phyloP scores from a whole-genome alignment of 1,140 invertebrate species.

The Cotesia chilonis region DNA sequence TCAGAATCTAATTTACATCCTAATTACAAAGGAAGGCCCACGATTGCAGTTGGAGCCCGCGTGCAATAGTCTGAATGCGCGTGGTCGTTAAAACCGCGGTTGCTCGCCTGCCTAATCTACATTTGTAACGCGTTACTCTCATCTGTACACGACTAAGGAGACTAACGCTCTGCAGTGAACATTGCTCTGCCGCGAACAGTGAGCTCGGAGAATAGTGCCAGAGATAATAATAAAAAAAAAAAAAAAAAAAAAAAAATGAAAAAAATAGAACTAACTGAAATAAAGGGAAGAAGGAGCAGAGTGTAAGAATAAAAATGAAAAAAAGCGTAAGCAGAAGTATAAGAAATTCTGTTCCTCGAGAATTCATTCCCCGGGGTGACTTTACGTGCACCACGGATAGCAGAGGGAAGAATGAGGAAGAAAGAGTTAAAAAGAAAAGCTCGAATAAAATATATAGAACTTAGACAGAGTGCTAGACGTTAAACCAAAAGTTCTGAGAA shows the following conservation, averaged over 20 bases:
- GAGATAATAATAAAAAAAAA: too few species aligned
- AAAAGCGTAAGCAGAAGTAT: neutral
- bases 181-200: neutral
- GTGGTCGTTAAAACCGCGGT: slow-evolving; percentile 44
- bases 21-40: slow-evolving; percentile 47
- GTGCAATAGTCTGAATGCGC: slow-evolving; percentile 39
- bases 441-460: slow-evolving; percentile 14
- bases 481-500: neutral
- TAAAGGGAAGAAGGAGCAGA: slow-evolving; percentile 26
- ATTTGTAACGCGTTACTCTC: slow-evolving; percentile 45
- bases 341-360: slow-evolving; percentile 12
- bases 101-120: slow-evolving; percentile 49
- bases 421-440: slow-evolving; percentile 22
- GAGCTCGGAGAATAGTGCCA: neutral
- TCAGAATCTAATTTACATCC: slow-evolving; percentile 57
- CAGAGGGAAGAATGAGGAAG: neutral
- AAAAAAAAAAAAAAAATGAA: neutral
- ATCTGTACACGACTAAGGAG: neutral
- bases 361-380: slow-evolving; percentile 24
- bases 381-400: neutral
- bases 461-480: slow-evolving; percentile 18
- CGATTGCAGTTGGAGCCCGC: slow-evolving; percentile 34
- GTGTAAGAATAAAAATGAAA: neutral
- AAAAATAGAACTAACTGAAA: neutral
- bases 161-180: neutral